A percentile compares a stretch with the other conserved stretches of the same genome.
These are phyloP conservation scores for Montifringilla adamsi DNA, from an alignment of 2,113 vertebrate genomes.

Conservation along the genomic window DNA sequence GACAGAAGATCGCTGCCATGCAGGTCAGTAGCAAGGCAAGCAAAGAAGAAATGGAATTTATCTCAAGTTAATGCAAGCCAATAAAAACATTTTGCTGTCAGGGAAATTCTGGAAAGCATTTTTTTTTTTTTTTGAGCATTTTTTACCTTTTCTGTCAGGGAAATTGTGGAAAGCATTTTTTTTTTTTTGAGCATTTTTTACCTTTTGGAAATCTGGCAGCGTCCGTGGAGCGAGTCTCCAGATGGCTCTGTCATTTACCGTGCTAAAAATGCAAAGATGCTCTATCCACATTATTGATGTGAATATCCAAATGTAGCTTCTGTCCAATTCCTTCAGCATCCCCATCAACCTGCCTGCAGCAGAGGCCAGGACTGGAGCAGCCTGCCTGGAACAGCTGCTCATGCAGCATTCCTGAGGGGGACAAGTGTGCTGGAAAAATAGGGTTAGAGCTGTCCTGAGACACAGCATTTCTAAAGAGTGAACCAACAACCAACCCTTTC, in stretches of 20 bases:
- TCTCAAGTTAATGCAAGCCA: background rate
- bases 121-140: background rate
- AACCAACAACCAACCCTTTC: background rate
- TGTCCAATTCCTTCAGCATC: background rate
- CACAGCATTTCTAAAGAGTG: background rate
- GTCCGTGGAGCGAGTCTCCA: background rate
- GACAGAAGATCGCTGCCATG: background rate
- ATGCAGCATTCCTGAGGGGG: background rate
- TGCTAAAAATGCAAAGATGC: background rate
- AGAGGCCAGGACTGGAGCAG: background rate
- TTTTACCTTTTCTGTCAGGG: background rate
- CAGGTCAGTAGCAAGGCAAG: background rate
- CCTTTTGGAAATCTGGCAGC: background rate
- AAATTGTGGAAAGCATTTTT: background rate
- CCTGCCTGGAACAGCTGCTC: background rate
- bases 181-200: background rate
- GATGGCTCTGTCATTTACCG: background rate
- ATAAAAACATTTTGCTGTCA: background rate
- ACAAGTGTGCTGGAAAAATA: background rate
- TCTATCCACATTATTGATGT: background rate
- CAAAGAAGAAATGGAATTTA: background rate
- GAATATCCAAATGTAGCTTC: background rate
- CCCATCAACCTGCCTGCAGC: background rate
- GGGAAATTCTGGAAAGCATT: background rate
- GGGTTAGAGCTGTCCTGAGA: background rate